These are phyloP conservation scores for Matsumyia berberina DNA, from an alignment of 2,888 invertebrate species.

Conservation along the genomic window DNA sequence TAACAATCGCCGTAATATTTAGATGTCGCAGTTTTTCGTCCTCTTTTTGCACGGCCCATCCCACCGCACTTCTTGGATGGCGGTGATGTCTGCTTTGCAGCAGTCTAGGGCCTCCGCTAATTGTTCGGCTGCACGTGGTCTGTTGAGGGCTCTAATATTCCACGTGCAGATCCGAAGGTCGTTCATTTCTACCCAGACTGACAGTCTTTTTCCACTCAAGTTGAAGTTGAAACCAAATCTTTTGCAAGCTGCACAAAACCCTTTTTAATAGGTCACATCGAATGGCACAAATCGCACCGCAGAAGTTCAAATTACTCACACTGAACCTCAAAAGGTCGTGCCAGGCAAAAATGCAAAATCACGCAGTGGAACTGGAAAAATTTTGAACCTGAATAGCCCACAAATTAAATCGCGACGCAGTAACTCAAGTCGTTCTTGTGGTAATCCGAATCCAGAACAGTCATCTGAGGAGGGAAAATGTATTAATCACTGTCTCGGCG, in stretches of 20 bases:
- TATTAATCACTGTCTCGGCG: slow-evolving; percentile 27
- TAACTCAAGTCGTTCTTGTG: slow-evolving; percentile 31
- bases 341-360: not conserved
- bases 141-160: no score
- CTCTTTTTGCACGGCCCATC: no score
- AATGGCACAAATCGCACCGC: slow-evolving; percentile 23
- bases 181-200: not conserved
- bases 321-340: slow-evolving; percentile 24
- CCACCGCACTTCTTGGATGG: no score
- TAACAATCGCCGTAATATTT: no score
- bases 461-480: slow-evolving; percentile 13
- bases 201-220: slow-evolving; percentile 20
- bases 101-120: no score
- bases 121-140: no score
- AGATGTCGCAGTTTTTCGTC: no score
- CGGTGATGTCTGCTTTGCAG: no score
- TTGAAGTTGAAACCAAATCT: slow-evolving; percentile 48
- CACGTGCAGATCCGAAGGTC: no score
- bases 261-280: slow-evolving; percentile 24
- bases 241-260: not conserved
- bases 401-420: slow-evolving; percentile 1
- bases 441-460: slow-evolving; percentile 40
- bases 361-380: not conserved
- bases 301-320: slow-evolving; percentile 24
- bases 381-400: slow-evolving; percentile 28